Conservation (phyloP, 2,797 vertebrate genomes). For the Pelodytes ibericus region DNA sequence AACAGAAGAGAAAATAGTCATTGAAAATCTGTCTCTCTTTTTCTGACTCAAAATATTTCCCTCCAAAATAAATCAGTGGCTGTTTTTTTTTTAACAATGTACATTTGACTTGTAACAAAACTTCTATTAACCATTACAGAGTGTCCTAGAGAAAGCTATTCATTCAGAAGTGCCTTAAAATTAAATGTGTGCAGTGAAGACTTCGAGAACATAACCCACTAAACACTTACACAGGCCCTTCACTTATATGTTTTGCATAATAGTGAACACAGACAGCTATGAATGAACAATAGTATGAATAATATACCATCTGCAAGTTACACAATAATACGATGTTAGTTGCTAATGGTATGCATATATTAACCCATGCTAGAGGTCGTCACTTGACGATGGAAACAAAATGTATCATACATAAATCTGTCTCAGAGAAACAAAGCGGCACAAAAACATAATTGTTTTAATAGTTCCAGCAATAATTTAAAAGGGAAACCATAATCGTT, state of each 20-base stretch:
- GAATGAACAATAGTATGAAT: conserved; percentile 64
- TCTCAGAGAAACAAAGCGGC: conserved; percentile 24
- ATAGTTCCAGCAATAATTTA: conserved; percentile 50
- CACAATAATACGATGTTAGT: conserved; percentile 62
- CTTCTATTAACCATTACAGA: conserved; percentile 15
- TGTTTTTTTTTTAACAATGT: conserved; percentile 3
- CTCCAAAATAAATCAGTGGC: conserved; percentile 30
- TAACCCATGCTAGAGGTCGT: conserved; percentile 62
- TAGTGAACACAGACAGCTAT: conserved; percentile 62
- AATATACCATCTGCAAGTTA: conserved; percentile 69
- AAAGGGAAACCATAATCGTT: conserved; percentile 43
- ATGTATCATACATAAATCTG: conserved; percentile 56
- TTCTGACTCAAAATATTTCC: conserved; percentile 32
- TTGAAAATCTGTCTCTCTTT: conserved; percentile 39
- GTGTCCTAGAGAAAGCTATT: conserved; percentile 44
- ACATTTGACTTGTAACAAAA: conserved; percentile 34
- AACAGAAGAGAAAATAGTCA: conserved; percentile 58
- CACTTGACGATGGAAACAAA: conserved; percentile 64
- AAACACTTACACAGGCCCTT: conserved; percentile 57
- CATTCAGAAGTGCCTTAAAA: conserved; percentile 50
- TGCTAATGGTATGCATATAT: conserved; percentile 65
- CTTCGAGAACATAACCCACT: conserved; percentile 51
- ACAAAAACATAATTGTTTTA: conserved; percentile 57
- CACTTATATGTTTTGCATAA: conserved; percentile 64
- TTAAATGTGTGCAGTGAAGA: conserved; percentile 33